Conservation (phyloP, 2,888 invertebrate genomes). For the Nipponacmea schrenckii region DNA sequence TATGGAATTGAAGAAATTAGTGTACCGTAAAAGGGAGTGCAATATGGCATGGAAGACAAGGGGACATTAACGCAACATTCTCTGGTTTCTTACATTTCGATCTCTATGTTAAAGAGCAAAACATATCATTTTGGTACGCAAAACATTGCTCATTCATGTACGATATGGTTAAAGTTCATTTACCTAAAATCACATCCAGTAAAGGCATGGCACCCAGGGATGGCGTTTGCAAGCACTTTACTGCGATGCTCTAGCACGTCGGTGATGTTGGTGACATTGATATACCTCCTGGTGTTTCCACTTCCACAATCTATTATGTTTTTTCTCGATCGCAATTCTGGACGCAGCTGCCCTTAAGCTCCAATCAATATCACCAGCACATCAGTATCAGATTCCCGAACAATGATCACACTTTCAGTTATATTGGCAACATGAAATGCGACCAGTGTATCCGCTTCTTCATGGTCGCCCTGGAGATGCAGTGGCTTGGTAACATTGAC, state of each 20-base stretch:
- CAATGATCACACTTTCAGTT: neutral
- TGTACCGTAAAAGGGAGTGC: too few species aligned
- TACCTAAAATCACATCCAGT: conserved; percentile 12
- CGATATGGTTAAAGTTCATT: too few species aligned
- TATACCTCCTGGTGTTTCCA: conserved; percentile 20
- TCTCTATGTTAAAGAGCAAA: too few species aligned
- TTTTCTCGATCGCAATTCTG: neutral
- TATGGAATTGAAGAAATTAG: too few species aligned
- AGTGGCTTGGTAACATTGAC: neutral
- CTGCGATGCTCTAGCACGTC: conserved; percentile 14
- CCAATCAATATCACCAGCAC: neutral
- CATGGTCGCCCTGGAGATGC: neutral
- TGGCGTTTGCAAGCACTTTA: conserved; percentile 13
- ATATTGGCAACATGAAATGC: neutral
- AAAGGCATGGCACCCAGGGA: conserved; percentile 22
- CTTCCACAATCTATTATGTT: conserved; percentile 21
- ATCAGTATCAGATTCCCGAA: neutral
- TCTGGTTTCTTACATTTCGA: too few species aligned
- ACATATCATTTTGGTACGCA: too few species aligned
- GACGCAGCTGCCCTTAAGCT: neutral
- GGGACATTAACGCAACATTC: too few species aligned
- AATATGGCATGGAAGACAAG: too few species aligned
- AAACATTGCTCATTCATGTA: too few species aligned
- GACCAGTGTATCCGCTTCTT: neutral
- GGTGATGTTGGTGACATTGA: conserved; percentile 18